These are phyloP conservation scores for Eupeodes luniger DNA, from an alignment of 2,888 invertebrate species.

Conservation along the genomic window DNA sequence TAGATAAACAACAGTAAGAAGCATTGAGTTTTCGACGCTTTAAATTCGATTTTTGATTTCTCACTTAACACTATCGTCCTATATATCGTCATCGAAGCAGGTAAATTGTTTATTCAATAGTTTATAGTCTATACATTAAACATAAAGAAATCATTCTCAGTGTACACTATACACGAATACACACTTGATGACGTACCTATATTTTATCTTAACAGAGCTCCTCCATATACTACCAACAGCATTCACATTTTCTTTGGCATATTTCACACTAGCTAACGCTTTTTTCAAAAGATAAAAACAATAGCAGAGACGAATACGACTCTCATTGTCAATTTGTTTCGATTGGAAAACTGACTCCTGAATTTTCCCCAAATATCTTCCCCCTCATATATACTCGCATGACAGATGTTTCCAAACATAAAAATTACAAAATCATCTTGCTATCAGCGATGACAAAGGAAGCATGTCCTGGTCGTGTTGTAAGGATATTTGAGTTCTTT, in stretches of 20 bases:
- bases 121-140: too few relatives aligned
- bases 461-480: conserved; percentile 31
- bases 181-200: conserved; percentile 17
- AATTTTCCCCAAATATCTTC: not conserved
- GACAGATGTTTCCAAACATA: conserved; percentile 57
- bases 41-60: too few relatives aligned
- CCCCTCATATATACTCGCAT: not conserved
- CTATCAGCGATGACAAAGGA: conserved; percentile 63
- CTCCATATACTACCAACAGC: not conserved
- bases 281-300: conserved; percentile 3
- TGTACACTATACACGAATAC: too few relatives aligned
- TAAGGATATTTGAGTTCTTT: too few relatives aligned
- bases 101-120: too few relatives aligned
- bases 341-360: conserved; percentile 22
- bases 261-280: conserved; percentile 13
- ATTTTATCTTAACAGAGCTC: conserved; percentile 26
- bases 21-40: too few relatives aligned
- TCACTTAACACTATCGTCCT: too few relatives aligned
- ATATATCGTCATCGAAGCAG: too few relatives aligned
- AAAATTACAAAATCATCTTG: conserved; percentile 70
- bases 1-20: too few relatives aligned
- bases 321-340: conserved; percentile 22
- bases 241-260: conserved; percentile 9
- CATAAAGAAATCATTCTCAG: too few relatives aligned
- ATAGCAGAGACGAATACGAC: not conserved